A percentile compares a stretch with the other conserved stretches of the same genome.
phyloP scores from a whole-genome alignment of 2,797 vertebrate species.

The Sparidentex hasta region DNA sequence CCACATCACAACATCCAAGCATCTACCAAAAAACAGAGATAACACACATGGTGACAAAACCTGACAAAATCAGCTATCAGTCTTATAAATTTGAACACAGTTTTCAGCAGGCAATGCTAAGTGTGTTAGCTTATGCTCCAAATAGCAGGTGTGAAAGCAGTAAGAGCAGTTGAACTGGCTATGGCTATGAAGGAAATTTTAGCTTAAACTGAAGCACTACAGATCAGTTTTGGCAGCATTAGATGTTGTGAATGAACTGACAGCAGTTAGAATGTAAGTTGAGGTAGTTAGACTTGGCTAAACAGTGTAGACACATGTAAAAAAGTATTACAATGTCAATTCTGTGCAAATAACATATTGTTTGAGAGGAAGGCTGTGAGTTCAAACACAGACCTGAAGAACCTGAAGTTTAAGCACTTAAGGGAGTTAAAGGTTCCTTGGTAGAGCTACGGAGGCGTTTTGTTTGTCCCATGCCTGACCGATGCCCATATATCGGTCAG shows the following conservation, averaged over 20 bases:
- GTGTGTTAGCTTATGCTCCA: too few species aligned
- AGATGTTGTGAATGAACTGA: neutral
- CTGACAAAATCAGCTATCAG: too few species aligned
- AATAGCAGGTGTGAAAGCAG: neutral
- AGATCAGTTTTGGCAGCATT: neutral
- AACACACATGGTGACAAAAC: neutral
- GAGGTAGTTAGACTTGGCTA: neutral
- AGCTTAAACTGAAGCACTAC: neutral
- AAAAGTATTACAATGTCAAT: neutral
- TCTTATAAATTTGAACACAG: too few species aligned
- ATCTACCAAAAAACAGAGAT: neutral
- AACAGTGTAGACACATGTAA: neutral
- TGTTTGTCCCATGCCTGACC: neutral
- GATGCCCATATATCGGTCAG: too few species aligned
- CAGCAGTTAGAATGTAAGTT: neutral
- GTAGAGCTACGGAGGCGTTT: neutral
- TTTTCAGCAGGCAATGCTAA: too few species aligned
- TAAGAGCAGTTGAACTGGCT: neutral
- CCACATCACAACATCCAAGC: neutral
- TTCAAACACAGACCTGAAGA: neutral
- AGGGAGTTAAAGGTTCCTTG: too few species aligned
- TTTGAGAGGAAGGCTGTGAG: neutral
- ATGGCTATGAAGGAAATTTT: neutral
- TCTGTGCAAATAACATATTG: neutral
- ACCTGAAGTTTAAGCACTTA: neutral